Base-by-base conservation (phyloP, 2,113 vertebrate species). In the Pica pica region DNA sequence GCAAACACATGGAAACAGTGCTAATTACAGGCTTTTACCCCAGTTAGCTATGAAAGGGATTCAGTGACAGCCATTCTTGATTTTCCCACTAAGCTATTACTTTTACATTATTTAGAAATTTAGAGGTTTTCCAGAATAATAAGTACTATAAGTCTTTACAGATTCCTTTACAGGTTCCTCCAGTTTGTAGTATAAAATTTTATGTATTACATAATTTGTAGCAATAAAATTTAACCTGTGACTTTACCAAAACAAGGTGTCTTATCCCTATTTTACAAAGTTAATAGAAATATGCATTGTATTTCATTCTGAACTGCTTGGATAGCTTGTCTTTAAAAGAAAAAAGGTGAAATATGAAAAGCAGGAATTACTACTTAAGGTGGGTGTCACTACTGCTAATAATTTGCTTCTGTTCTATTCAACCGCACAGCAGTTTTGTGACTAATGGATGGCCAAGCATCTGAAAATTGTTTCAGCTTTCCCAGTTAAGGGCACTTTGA, bases 21-120 rank as follows among this genome's bases (percentile, higher is more conserved):
- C 68, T 88, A 96, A 93, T 90, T 93, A 85, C 69, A 93, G 61
- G 71, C 46, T 90, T 88, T 95, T 64, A 74, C 41, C 35, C n/a
- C 77, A 94, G 57, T 67, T 70, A 84, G 42, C 50, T 73, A 56
- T 18, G 47, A 77, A 70, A 83, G 49, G 16, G 63, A 86, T 35
- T 81, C 69, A 39, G 57, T 81, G 81, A 90, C 37, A 92, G 50
- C 44, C 56, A 65, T 81, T 92, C 78, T 30, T 49, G 41, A 63
- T 35, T 53, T 87, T 76, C 46, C 88, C 41, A 56, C 11, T 74
- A 89, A 71, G 30, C 18, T 89, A 35, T 60, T 89, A 70, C 52
- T 93, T 87, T 61, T n/a, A 75, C 33, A 82, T 79, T 88, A 92
- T 91, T 95, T 37, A 90, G 80, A 18, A 96, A 92, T 47, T 85